Evolutionary conservation across 2,113 vertebrate species (phyloP), one percentile per base, ranked within the genome.

Genomic region (Leucopternis melanops): DNA sequence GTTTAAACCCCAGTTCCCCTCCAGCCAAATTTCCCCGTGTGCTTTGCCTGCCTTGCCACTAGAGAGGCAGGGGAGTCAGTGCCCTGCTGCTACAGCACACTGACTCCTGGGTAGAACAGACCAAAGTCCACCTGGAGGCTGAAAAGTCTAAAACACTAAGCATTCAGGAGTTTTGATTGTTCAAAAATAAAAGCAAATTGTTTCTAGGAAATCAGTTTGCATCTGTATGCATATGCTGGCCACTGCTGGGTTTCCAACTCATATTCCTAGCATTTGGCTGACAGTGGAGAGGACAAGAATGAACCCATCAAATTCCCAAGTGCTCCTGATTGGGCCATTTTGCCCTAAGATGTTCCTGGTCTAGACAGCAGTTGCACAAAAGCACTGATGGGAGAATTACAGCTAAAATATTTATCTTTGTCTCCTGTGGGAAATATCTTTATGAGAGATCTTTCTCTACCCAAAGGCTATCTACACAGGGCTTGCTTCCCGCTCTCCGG

Each of bases 111-210:
- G 69, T 5, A 42, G 49, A 62, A 47, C 38, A 59, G 38, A 40
- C 10, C 4, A 0, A 40, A 45, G 23, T 6, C 61, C 61, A 59
- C 27, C 31, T 5, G 20, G 45, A 84, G n/a, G 63, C 50, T 49
- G n/a, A 29, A 34, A 38, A 86, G 32, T 29, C 22, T 25, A 36
- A 90, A 90, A 32, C 71, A 50, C 73, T 49, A 18, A 32, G 34
- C 1, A 4, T 32, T 50, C 31, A 6, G 3, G 62, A 62, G 67
- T 26, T 13, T 42, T 2, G 4, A 38, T 0, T 38, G 55, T 10
- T 88, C 49, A 42, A 49, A 84, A 49, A 40, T 14, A 67, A 83
- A 75, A 82, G n/a, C 34, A 47, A 75, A 27, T 42, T 36, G 49
- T 49, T 63, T 42, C 70, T 25, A 79, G 58, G 86, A 74, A 62